Base-by-base conservation (phyloP, 2,888 invertebrate genomes). In the Ornithoptera alexandrae region DNA sequence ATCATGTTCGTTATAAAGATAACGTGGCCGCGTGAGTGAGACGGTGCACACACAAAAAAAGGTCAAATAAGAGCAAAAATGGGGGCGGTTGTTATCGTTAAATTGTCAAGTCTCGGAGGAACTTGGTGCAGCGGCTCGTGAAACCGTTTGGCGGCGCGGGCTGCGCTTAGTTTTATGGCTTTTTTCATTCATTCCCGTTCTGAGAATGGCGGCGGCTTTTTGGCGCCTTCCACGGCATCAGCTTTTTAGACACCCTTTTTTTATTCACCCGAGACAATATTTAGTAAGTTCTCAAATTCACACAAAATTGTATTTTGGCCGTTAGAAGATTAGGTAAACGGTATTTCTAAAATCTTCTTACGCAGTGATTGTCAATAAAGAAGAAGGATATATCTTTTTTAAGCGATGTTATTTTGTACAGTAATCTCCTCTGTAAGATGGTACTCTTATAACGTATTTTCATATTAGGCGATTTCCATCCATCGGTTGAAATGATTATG, bases 181-280 rank as follows among this genome's bases (percentile, higher is more conserved):
- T 90, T 89, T 90, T 89, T 88, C 86, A 86, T 89, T 87, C 84
- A 88, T 84, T 83, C 84, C 74, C 76, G 78, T 91, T 91, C 91
- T 82, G 76, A 87, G 91, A 91, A 91, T 76, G 76, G 77, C 84
- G 86, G 84, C 89, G 86, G 87, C 85, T 82, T 87, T 89, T 89
- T 87, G 91, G 90, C 91, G 91, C 91, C 90, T 86, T 82, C 79
- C 78, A 82, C 82, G 84, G 81, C 80, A 78, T 73, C 77, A 74
- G 74, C 71, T 74, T 77, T 79, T 84, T 83, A 61, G 68, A 20
- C n/a, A n/a, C 20, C 3, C n/a, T 75, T 78, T 77, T 76, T 76
- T 74, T 72, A 67, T 65, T 61, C 46, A 74, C 68, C 57, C 68
- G 72, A 60, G 70, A 77, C 80, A 81, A 83, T 82, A 78, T 79